These are phyloP conservation scores for Anaspis maculata DNA, from an alignment of 2,888 invertebrate species.

Conservation along the genomic window DNA sequence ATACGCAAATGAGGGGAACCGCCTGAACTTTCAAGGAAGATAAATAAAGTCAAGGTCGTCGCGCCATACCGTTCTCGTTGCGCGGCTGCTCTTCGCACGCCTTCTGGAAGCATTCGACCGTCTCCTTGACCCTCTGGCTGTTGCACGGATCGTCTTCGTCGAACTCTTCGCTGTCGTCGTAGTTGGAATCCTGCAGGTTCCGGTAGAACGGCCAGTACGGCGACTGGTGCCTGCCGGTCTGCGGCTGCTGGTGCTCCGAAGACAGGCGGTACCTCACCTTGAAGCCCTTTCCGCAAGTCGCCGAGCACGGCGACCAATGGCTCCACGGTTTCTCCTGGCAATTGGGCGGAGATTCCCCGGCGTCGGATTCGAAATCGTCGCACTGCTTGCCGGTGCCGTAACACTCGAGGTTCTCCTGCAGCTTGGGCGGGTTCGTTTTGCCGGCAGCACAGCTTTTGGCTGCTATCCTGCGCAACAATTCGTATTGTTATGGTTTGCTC, in stretches of 20 bases:
- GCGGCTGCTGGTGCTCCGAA: too few species aligned
- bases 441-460: constrained; percentile 55
- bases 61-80: constrained; percentile 20
- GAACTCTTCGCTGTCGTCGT: constrained; percentile 32
- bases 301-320: constrained; percentile 73
- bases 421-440: constrained; percentile 34
- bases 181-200: constrained; percentile 12
- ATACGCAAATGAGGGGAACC: too few species aligned
- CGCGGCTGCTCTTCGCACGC: constrained; percentile 20
- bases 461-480: too few species aligned
- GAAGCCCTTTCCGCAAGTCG: constrained; percentile 68
- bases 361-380: constrained; percentile 30
- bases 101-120: constrained; percentile 41
- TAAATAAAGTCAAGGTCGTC: too few species aligned
- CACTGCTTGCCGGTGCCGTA: constrained; percentile 36
- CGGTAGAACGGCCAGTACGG: constrained; percentile 23
- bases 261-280: constrained; percentile 50
- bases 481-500: too few species aligned
- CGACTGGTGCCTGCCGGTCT: constrained; percentile 13
- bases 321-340: constrained; percentile 70
- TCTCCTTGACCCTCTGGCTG: constrained; percentile 44
- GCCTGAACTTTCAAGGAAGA: too few species aligned
- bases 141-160: constrained; percentile 41
- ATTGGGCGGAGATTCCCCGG: constrained; percentile 14
- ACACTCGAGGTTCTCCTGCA: constrained; percentile 46